Evolutionary conservation across 2,888 invertebrate species (phyloP), one percentile per base, ranked within the genome.

Genomic region (Eugnorisma glareosa): DNA sequence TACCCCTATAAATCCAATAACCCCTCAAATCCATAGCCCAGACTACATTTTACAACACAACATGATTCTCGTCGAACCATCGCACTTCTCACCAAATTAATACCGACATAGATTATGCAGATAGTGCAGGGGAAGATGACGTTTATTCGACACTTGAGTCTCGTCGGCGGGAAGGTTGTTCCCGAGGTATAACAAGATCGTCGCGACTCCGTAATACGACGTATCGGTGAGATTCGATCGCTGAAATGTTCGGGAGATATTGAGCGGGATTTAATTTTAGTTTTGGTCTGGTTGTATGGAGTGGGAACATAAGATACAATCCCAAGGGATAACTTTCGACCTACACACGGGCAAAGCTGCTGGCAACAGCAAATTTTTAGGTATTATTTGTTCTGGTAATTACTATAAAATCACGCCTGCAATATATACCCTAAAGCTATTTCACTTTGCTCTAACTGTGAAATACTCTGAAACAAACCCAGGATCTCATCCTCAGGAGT

Each of bases 101-200:
- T 79, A 28, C 67, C 64, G 77, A 75, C 77, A 70, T 74, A 70
- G 82, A 88, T 87, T 88, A 88, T 88, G 84, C 68, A 83, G 83
- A 86, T 83, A 83, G 75, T 76, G 67, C 68, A 51, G 69, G 69
- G 45, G 70, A 69, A 84, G 83, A 78, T 83, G 89, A 89, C 89
- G 79, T 84, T 88, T 82, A 89, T 86, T 86, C 77, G 89, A 88
- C 85, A 88, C 77, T 82, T 83, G 88, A 89, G 73, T 68, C 83
- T 63, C 66, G 79, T 77, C 59, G 74, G 69, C 80, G 75, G 79
- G 67, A 15, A 45, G 67, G n/a, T 59, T 77, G 73, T 80, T 85
- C 86, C 71, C 79, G 75, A n/a, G 48, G n/a, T 78, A 68, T 74
- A 77, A 83, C 84, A 77, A 77, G 83, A 83, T 77, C 81, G 73